Evolutionary conservation across 2,888 invertebrate species (phyloP).

Genomic region (Macrosiphum euphorbiae): DNA sequence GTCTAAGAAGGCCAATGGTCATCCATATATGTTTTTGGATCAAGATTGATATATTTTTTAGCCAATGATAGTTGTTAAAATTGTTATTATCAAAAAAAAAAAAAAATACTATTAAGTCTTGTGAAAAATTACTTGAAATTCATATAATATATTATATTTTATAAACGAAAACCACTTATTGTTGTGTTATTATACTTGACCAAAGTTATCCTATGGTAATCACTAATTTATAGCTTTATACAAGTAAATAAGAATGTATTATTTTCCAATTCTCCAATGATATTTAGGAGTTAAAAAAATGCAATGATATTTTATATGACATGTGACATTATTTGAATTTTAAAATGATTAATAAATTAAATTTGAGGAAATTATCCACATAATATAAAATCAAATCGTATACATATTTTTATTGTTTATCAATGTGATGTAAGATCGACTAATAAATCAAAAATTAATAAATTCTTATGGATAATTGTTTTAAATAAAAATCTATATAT

Average conservation of each 20-base stretch:
- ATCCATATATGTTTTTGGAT: conserved; percentile 27
- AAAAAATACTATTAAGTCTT: neutral
- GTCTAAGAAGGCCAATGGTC: conserved; percentile 34
- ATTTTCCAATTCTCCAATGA: neutral
- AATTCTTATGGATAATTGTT: neutral
- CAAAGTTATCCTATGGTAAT: neutral
- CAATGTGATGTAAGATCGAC: neutral
- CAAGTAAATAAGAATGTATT: neutral
- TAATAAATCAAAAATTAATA: neutral
- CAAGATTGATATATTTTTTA: conserved; percentile 41
- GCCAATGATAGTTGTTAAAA: conserved; percentile 2
- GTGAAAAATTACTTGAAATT: neutral
- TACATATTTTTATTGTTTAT: neutral
- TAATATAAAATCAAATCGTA: neutral
- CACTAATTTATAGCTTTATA: neutral
- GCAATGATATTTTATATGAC: neutral
- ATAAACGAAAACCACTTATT: neutral
- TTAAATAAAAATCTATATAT: no score
- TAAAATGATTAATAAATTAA: neutral
- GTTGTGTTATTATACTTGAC: neutral
- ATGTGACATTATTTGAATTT: neutral
- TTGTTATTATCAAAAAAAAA: neutral
- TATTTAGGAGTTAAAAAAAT: neutral
- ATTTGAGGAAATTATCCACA: neutral
- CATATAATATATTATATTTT: no score